Evolutionary conservation across 2,113 vertebrate species (phyloP).

Genomic region (Seriola rivoliana): DNA sequence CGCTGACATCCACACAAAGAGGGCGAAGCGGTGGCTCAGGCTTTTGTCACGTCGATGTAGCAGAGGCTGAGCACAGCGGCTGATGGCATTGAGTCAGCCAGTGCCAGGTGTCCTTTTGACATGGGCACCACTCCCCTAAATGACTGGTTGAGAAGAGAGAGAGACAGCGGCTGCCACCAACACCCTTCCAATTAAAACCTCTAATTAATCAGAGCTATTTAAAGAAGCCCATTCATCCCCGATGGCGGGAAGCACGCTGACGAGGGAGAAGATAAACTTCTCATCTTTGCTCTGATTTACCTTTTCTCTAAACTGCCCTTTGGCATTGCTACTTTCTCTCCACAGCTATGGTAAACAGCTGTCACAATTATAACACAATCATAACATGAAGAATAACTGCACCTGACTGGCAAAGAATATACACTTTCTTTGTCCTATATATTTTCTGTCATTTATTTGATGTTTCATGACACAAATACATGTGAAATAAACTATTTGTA

Average conservation of each 20-base stretch:
- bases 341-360: slow-evolving; percentile 48
- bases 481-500: background rate
- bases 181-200: slow-evolving; percentile 81
- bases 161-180: slow-evolving; percentile 51
- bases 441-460: background rate
- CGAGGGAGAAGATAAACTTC: slow-evolving; percentile 60
- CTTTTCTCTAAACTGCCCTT: slow-evolving; percentile 53
- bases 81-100: slow-evolving; percentile 59
- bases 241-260: slow-evolving; percentile 61
- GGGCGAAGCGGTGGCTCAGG: slow-evolving; percentile 22
- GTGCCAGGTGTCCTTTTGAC: slow-evolving; percentile 76
- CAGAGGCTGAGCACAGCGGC: slow-evolving; percentile 39
- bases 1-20: slow-evolving; percentile 42
- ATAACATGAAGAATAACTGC: slow-evolving; percentile 25
- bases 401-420: background rate
- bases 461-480: background rate
- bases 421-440: background rate
- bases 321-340: slow-evolving; percentile 44
- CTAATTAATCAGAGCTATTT: slow-evolving; percentile 86
- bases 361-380: slow-evolving; percentile 34
- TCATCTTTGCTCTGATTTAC: slow-evolving; percentile 70
- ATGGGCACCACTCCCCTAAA: slow-evolving; percentile 54
- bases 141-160: slow-evolving; percentile 53
- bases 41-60: slow-evolving; percentile 29
- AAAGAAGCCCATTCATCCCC: slow-evolving; percentile 80